Evolutionary conservation across 2,888 invertebrate genomes (phyloP), one percentile per base, ranked within the genome.

Genomic region (Acanthosoma haemorrhoidale): DNA sequence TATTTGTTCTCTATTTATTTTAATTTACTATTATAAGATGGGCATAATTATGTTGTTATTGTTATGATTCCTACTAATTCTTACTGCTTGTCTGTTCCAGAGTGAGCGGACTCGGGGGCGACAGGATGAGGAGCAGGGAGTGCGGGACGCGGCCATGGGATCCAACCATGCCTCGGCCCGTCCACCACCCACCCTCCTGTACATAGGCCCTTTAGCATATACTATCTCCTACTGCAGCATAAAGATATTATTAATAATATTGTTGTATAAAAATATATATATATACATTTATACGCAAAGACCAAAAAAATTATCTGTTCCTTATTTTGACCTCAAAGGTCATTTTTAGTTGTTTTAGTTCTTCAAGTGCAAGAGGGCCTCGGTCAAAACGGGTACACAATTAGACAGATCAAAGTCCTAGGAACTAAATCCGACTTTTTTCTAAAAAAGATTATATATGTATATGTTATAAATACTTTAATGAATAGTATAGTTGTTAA

Each of bases 301-400:
- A 8, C 9, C 25, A 60, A 31, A 60, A 60, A 8, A 60, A 18
- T 8, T 32, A 31, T 60, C 8, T 13, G 60, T 60, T 60, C 60
- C 16, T 60, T 60, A 32, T 34, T 60, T 60, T 60, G 34, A 31
- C 32, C 31, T 6, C 60, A 6, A 21, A 16, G 34, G 60, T 32
- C 9, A 16, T 13, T 29, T 73, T 73, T 73, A 69, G 61, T 69
- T 71, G 69, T 69, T 73, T 73, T 66, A 71, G 70, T 73, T 71
- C 73, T 73, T 73, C 71, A 73, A n/a, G 68, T 51, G 68, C 64
- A 71, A n/a, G 73, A 73, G 73, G 73, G 70, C 70, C 71, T 73
- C 73, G 73, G 73, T 73, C 73, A 71, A 73, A 73, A 73, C 73
- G 73, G 73, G 73, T 73, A 73, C 71, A 73, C 69, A 71, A 13